These are phyloP conservation scores for Drosophila melanosoma DNA, from an alignment of 2,888 invertebrate species.

Conservation along the genomic window DNA sequence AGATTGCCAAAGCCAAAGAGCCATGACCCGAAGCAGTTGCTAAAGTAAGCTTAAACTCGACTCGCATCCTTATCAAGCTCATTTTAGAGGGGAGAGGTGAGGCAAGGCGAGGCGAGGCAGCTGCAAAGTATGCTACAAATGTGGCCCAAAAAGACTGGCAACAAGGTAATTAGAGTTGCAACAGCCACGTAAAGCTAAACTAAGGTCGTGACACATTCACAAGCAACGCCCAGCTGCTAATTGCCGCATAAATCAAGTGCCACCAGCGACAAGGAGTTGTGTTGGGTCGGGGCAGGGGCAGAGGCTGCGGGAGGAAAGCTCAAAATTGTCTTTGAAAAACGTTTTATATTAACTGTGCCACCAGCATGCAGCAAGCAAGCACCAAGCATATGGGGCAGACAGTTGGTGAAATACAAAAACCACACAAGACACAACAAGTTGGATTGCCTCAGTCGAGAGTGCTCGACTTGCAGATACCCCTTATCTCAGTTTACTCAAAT, in stretches of 20 bases:
- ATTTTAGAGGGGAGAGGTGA: conserved; percentile 12
- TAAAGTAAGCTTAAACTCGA: conserved; percentile 38
- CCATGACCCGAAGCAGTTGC: conserved; percentile 41
- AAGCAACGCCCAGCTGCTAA: conserved; percentile 49
- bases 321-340: conserved; percentile 40
- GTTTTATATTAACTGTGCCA: conserved; percentile 65
- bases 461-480: neutral
- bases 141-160: conserved; percentile 27
- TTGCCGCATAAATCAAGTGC: conserved; percentile 77
- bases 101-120: neutral
- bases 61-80: conserved; percentile 22
- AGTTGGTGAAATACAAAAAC: conserved; percentile 11
- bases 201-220: conserved; percentile 23
- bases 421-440: neutral
- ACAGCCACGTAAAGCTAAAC: conserved; percentile 32
- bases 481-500: neutral
- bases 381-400: conserved; percentile 2
- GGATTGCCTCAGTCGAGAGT: neutral
- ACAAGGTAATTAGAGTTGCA: conserved; percentile 57
- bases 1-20: conserved; percentile 35
- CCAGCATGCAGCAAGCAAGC: conserved; percentile 3
- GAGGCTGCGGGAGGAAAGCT: neutral
- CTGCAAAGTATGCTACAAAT: conserved; percentile 62
- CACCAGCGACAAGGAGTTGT: conserved; percentile 36
- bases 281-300: neutral